Percentiles rank a stretch among this genome's conserved stretches.
Evolutionary conservation across 2,888 invertebrate genomes (phyloP).

Genomic region (Bhutanitis thaidina): DNA sequence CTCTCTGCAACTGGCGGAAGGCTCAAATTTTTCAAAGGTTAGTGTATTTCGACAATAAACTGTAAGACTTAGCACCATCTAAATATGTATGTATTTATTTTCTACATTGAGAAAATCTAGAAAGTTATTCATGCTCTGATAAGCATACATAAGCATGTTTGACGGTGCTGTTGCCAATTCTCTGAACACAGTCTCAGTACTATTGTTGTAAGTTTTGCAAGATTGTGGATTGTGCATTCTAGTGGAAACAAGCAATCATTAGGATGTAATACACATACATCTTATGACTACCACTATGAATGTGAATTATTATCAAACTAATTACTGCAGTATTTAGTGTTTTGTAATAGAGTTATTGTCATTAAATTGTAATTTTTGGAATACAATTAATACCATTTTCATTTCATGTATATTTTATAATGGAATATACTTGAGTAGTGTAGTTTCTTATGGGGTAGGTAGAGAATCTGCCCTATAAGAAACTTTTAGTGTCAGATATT

Average conservation of each 20-base stretch:
- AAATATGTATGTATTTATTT: constrained; percentile 4
- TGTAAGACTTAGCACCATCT: constrained; percentile 28
- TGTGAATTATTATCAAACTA: no score
- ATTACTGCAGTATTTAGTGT: no score
- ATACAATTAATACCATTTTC: no score
- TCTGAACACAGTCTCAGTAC: constrained; percentile 60
- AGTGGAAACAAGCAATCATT: constrained; percentile 46
- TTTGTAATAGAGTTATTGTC: no score
- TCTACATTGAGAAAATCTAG: constrained; percentile 50
- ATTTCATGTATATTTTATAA: no score
- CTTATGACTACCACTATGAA: no score
- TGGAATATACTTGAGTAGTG: no score
- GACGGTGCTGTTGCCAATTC: constrained; percentile 61
- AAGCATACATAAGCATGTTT: constrained; percentile 63
- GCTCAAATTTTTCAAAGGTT: constrained; percentile 90
- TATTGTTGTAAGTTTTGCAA: constrained; percentile 70
- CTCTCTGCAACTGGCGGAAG: constrained; percentile 83
- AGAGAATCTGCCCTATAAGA: no score
- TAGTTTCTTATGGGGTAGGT: no score
- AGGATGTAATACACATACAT: no score
- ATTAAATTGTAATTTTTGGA: no score
- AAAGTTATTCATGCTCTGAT: constrained; percentile 79
- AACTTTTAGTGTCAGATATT: no score
- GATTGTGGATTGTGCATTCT: constrained; percentile 50
- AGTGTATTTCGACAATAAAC: constrained; percentile 32